These are phyloP conservation scores for Mythimna pallens DNA, from an alignment of 2,888 invertebrate species.

Conservation along the genomic window DNA sequence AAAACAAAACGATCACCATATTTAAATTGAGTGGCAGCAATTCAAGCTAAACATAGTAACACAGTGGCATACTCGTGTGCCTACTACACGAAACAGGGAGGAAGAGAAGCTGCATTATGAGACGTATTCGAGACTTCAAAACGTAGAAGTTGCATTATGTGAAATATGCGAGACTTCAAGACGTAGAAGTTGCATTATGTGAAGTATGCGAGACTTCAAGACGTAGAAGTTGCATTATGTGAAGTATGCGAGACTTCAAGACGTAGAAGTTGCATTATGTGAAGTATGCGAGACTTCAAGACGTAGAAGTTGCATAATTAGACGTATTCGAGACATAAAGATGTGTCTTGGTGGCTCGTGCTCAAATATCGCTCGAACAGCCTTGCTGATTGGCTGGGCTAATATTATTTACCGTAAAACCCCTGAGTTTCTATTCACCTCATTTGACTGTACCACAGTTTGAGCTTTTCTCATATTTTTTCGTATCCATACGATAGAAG, in stretches of 20 bases:
- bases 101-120: constrained; percentile 14
- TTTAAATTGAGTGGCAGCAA: constrained; percentile 47
- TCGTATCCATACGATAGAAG: background rate
- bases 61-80: constrained; percentile 21
- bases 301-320: too few species aligned
- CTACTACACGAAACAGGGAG: background rate
- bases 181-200: too few species aligned
- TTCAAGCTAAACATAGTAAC: constrained; percentile 47
- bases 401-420: background rate
- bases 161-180: too few species aligned
- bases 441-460: too few species aligned
- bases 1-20: constrained; percentile 52
- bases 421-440: too few species aligned
- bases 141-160: background rate
- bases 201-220: too few species aligned
- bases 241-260: too few species aligned
- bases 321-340: too few species aligned
- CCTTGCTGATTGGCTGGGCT: background rate
- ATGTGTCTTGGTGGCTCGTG: too few species aligned
- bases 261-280: too few species aligned
- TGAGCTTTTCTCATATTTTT: background rate
- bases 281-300: too few species aligned
- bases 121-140: background rate
- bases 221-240: too few species aligned
- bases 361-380: background rate